Base-by-base conservation (phyloP, 2,888 invertebrate genomes). In the Cecidostiba fungosa region DNA sequence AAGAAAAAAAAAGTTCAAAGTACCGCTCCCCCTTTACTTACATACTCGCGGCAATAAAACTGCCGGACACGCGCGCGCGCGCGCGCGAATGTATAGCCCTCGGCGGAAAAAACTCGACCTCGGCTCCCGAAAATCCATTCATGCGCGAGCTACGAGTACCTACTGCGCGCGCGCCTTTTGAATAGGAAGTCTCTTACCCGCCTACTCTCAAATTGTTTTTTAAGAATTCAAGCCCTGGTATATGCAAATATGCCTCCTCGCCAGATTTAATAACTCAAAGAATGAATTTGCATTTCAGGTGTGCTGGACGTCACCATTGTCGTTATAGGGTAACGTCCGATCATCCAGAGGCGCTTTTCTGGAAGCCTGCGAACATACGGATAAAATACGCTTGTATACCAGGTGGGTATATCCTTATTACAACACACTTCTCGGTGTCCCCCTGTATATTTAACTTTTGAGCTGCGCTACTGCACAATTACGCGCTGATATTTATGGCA, bases 301-400 rank as follows among this genome's bases (percentile, higher is more conserved):
- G 97, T 93, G 96, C 96, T 8, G 97, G 97, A 0, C 95, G 95
- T 86, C 96, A 96, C 90, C 96, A 96, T 91, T 97, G 97, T 93
- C 96, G 96, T 90, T 96, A 96, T 91, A 94, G 95, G 85, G 93
- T 96, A 86, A 92, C 94, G 0, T 94, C 95, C 89, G 96, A 97
- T 93, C 96, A 95, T 92, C 95, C 96, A 0, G 95, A 95, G 26
- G 94, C 96, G 0, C 93, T 93, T 85, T 93, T 94, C 83, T 96
- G 96, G 96, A 94, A 95, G 50, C 94, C 95, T n/a, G 96, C 96
- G 84, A 95, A 95, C 79, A 94, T 97, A 69, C 95, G 94, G 87
- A 94, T 97, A 43, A 96, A 96, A 92, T 97, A 96, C 91, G 96
- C 96, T 85, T 97, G 97, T 91, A 95, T 96, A 92, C 95, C 96